phyloP scores from a whole-genome alignment of 2,797 vertebrate genomes.

The Gobionotothen gibberifrons region DNA sequence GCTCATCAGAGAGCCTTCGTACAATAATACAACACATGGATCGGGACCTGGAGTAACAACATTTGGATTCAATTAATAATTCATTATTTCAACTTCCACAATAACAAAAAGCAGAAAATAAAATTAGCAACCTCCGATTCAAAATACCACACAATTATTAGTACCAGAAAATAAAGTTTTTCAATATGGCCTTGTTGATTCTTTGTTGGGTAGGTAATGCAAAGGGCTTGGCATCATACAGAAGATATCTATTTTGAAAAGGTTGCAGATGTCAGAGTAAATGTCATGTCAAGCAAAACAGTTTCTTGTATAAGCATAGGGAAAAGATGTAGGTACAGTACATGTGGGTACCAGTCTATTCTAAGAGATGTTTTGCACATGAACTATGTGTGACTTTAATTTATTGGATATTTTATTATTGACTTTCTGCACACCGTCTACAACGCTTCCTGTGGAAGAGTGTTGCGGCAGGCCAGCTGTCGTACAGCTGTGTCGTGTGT shows the following conservation, averaged over 20 bases:
- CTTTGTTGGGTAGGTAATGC: constrained; percentile 53
- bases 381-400: background rate
- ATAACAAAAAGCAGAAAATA: constrained; percentile 51
- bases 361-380: constrained; percentile 14
- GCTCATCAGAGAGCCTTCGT: constrained; percentile 34
- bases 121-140: constrained; percentile 42
- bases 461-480: constrained; percentile 72
- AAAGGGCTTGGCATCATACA: constrained; percentile 69
- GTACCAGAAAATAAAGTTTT: constrained; percentile 63
- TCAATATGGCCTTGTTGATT: constrained; percentile 75
- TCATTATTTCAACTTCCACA: constrained; percentile 43
- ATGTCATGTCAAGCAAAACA: constrained; percentile 29
- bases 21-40: constrained; percentile 31
- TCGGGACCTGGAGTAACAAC: constrained; percentile 24
- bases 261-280: constrained; percentile 25
- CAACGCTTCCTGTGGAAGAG: constrained; percentile 35
- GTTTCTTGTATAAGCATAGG: constrained; percentile 4
- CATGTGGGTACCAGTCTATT: background rate
- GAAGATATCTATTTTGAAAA: constrained; percentile 44
- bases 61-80: constrained; percentile 44
- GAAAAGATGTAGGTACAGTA: background rate
- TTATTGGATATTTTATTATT: constrained; percentile 11
- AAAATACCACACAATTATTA: constrained; percentile 56
- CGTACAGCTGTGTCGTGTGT: constrained; percentile 70
- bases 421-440: constrained; percentile 33